Evolutionary conservation across 2,888 invertebrate genomes (phyloP).

Genomic region (Antitype chi): DNA sequence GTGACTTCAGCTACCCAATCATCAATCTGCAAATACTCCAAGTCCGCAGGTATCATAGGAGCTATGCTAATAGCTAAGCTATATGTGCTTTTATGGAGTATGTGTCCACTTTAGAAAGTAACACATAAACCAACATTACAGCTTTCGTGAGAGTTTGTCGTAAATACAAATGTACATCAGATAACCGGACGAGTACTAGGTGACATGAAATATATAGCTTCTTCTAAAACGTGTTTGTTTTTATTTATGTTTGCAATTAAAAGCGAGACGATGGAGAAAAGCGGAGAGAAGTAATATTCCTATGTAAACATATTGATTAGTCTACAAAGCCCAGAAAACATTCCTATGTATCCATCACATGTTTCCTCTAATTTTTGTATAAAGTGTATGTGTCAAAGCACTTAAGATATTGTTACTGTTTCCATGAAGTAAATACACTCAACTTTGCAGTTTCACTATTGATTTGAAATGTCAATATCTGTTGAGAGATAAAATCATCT

Average conservation of each 20-base stretch:
- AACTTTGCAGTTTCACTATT: background rate
- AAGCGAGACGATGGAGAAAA: background rate
- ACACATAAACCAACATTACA: conserved; percentile 48
- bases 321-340: background rate
- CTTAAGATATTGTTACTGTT: background rate
- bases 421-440: background rate
- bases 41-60: background rate
- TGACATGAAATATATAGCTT: conserved; percentile 48
- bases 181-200: conserved; percentile 33
- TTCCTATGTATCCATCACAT: conserved; percentile 4
- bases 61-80: background rate
- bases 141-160: conserved; percentile 59
- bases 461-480: conserved; percentile 24
- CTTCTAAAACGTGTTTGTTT: conserved; percentile 46
- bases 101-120: conserved; percentile 55
- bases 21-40: conserved; percentile 2
- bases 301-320: conserved; percentile 17
- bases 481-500: background rate
- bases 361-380: background rate
- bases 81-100: conserved; percentile 12
- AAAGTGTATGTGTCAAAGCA: conserved; percentile 3
- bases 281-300: background rate
- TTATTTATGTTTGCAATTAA: conserved; percentile 19
- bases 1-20: conserved; percentile 10
- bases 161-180: conserved; percentile 56